Base-by-base conservation (phyloP, 2,888 invertebrate species). In the Strigamia maritima region DNA sequence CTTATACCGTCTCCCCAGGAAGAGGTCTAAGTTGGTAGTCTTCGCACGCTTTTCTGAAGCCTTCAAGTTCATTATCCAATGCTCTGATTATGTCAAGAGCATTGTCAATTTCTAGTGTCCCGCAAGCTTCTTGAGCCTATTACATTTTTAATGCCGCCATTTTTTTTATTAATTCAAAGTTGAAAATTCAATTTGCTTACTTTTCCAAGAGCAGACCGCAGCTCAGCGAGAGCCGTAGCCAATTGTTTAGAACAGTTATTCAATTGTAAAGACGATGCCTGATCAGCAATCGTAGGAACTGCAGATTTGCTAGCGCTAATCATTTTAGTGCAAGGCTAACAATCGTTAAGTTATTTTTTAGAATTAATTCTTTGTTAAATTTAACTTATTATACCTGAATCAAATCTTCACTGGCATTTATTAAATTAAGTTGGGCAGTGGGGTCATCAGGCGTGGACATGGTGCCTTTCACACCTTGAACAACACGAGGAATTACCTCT, bases 381-480 rank as follows among this genome's bases (percentile, higher is more conserved):
- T 19, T 19, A 7, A 7, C 2, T 19, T 54, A 22, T 26, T 60
- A 24, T 81, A 92, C 93, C 87, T 92, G 92, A 70, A 95, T 87
- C 86, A 96, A 93, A 38, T 93, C 91, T 85, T 95, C 94, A 0
- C 93, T 90, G 0, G 94, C 92, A 81, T 93, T 92, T 82, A 96
- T 93, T 10, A 95, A 90, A 83, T 92, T 91, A 0, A 94, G 87
- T 83, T 95, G 94, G 0, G 92, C 91, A 54, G 92, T 90, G 0
- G 93, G 90, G 83, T 91, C 91, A 81, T 92, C 91, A 0, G 93
- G 92, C 80, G 90, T 87, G 0, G 89, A 89, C 54, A 90, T 88
- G 0, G 92, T 91, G 0, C 89, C 91, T 82, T 92, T 91, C 1
- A 92, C 90, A 0, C 94, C 93, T 80, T 94, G 93, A 6, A 94